Conservation (phyloP, 2,113 vertebrate genomes). For the Ctenomys sociabilis region DNA sequence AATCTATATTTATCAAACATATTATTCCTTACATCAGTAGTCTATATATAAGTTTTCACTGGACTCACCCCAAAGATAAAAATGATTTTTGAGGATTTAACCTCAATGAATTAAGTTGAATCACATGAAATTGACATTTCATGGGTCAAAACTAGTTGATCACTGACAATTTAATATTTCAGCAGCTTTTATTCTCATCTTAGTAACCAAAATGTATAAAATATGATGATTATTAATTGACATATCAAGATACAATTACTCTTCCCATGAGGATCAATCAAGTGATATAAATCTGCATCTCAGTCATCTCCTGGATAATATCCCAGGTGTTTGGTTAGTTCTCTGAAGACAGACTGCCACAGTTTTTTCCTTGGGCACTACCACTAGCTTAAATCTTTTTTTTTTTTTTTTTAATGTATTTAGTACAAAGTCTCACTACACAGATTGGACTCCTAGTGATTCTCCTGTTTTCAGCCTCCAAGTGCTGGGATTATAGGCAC, state of each 20-base stretch:
- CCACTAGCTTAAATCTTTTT: neutral
- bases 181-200: neutral
- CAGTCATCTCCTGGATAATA: neutral
- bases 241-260: neutral
- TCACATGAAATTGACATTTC: slow-evolving; percentile 15
- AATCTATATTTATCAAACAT: neutral
- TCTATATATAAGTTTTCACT: neutral
- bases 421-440: too few species aligned
- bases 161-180: neutral
- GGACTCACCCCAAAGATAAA: neutral
- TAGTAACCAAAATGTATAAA: neutral
- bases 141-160: neutral
- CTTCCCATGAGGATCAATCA: neutral
- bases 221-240: neutral
- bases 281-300: neutral
- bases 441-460: too few species aligned
- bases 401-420: too few species aligned
- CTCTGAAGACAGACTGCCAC: neutral
- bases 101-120: neutral
- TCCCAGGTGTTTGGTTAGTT: neutral
- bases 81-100: slow-evolving; percentile 14
- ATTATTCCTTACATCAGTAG: neutral
- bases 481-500: too few species aligned
- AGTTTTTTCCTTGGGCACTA: neutral
- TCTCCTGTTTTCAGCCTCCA: too few species aligned